Evolutionary conservation across 2,113 vertebrate species (phyloP).

Genomic region (Heliornis fulica): DNA sequence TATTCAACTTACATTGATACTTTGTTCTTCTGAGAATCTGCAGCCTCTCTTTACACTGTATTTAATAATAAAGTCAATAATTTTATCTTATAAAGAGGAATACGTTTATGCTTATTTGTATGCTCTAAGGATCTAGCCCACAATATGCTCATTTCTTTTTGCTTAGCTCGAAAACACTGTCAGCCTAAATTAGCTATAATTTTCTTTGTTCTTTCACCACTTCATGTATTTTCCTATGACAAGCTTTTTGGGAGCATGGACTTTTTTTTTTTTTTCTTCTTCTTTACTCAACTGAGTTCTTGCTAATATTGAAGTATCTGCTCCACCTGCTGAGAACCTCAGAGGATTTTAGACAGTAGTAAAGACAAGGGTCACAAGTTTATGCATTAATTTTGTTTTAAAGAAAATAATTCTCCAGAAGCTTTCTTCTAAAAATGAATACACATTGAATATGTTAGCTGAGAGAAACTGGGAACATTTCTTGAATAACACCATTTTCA

Average conservation of each 20-base stretch:
- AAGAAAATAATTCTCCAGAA: neutral
- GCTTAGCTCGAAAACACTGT: neutral
- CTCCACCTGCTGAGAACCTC: neutral
- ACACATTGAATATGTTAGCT: neutral
- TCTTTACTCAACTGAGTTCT: neutral
- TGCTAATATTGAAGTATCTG: neutral
- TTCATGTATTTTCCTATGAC: neutral
- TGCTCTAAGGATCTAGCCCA: neutral
- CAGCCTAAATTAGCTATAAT: neutral
- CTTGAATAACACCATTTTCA: neutral
- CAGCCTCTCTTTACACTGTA: neutral
- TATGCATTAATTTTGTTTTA: neutral
- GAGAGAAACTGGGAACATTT: neutral
- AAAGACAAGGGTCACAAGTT: neutral
- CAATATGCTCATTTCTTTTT: neutral
- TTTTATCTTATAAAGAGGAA: neutral
- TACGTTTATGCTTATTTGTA: neutral
- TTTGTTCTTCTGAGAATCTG: neutral
- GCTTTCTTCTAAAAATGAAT: neutral
- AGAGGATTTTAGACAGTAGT: neutral
- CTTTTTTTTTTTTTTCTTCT: neutral
- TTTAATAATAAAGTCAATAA: neutral
- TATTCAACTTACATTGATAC: neutral
- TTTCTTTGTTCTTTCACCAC: neutral
- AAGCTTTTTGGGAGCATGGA: too few species aligned